These are phyloP conservation scores for Lytechinus pictus DNA, from an alignment of 35 echinoderm and acorn worm genomes.

Conservation along the genomic window DNA sequence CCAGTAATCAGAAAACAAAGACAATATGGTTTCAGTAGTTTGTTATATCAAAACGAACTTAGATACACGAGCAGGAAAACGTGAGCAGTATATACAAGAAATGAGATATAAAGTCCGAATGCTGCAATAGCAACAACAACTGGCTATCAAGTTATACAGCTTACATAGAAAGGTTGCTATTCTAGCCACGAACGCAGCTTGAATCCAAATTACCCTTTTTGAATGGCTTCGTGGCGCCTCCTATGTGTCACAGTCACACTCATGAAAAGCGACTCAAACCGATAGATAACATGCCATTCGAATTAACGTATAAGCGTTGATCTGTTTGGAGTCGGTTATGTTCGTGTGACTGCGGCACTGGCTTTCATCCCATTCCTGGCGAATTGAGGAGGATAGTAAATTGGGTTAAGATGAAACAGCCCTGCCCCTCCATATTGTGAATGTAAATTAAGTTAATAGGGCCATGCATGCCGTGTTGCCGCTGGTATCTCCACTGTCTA, in stretches of 20 bases:
- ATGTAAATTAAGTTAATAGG: neutral
- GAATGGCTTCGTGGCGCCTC: neutral
- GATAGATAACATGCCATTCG: too few species aligned
- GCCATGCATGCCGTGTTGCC: neutral
- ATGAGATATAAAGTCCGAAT: neutral
- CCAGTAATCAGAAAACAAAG: neutral
- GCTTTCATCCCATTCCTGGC: neutral
- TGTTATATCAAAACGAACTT: neutral
- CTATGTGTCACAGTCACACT: too few species aligned
- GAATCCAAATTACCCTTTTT: neutral
- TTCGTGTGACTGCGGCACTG: neutral
- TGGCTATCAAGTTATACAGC: neutral
- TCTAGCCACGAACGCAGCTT: neutral
- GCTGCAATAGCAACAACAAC: neutral
- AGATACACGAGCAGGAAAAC: neutral
- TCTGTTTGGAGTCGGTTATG: too few species aligned
- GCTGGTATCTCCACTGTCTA: neutral
- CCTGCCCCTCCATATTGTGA: slow-evolving; percentile 15
- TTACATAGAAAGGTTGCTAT: neutral
- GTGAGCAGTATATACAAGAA: neutral
- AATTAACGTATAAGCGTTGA: too few species aligned
- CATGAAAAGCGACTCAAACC: too few species aligned
- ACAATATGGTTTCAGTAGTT: neutral
- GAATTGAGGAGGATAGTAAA: neutral
- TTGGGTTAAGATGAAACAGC: neutral